Percentiles rank a stretch among this genome's conserved stretches.
Evolutionary conservation across 2,888 invertebrate species (phyloP).

Genomic region (Mongoloraphidia duomilia): DNA sequence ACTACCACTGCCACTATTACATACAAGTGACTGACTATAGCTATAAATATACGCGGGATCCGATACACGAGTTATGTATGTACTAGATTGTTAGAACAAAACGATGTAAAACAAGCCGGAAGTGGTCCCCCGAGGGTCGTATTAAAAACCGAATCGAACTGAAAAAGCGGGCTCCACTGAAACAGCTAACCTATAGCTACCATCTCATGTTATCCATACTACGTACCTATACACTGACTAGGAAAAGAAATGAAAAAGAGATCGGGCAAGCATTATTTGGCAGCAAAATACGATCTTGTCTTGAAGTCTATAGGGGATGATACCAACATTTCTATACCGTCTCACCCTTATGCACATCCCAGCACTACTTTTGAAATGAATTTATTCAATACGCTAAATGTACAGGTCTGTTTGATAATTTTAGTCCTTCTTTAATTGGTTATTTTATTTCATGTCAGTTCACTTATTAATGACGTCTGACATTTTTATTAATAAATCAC

Average conservation of each 20-base stretch:
- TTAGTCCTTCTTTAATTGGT: too few relatives aligned
- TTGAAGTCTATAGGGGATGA: background rate
- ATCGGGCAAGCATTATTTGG: conserved; percentile 21
- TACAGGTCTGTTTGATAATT: too few relatives aligned
- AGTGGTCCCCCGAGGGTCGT: conserved; percentile 28
- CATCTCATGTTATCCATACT: too few relatives aligned
- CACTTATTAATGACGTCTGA: too few relatives aligned
- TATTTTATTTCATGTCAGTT: too few relatives aligned
- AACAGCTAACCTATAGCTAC: background rate
- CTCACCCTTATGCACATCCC: too few relatives aligned
- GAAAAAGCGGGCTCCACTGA: background rate
- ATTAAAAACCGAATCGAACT: conserved; percentile 17
- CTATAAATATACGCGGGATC: conserved; percentile 1
- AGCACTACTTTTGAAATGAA: too few relatives aligned
- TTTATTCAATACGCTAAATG: too few relatives aligned
- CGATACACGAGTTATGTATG: conserved; percentile 12
- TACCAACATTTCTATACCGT: too few relatives aligned
- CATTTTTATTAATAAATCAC: too few relatives aligned
- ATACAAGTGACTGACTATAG: too few relatives aligned
- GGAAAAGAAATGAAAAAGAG: conserved; percentile 15
- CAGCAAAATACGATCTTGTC: conserved; percentile 28
- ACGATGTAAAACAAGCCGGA: conserved; percentile 35
- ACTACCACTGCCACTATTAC: too few relatives aligned
- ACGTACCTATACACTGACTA: background rate
- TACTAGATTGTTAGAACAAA: conserved; percentile 34